These are phyloP conservation scores for Cairina moschata DNA, from an alignment of 2,113 vertebrate species.

Conservation along the genomic window DNA sequence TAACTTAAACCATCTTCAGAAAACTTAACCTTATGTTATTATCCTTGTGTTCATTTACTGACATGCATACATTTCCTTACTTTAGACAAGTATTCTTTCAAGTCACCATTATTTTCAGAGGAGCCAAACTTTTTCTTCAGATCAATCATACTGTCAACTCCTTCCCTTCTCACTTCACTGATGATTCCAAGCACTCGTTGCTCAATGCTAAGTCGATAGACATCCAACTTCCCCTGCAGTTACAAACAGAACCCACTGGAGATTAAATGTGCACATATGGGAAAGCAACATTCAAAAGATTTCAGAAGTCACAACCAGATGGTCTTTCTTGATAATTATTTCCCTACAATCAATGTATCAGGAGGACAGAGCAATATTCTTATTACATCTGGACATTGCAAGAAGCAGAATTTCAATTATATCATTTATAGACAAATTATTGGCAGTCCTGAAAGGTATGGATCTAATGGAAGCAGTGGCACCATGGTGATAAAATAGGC, in stretches of 20 bases:
- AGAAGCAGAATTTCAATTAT: not conserved
- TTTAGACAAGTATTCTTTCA: constrained; percentile 58
- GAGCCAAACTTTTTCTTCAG: constrained; percentile 77
- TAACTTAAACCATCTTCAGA: not conserved
- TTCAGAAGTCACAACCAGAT: not conserved
- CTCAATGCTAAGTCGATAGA: constrained; percentile 71
- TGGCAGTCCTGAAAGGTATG: not conserved
- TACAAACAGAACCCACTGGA: not conserved
- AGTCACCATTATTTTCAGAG: constrained; percentile 49
- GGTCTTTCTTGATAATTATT: not conserved
- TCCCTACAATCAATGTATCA: not conserved
- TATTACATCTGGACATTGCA: not conserved
- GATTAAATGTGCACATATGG: not conserved
- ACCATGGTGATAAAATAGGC: not conserved
- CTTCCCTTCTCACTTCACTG: constrained; percentile 70
- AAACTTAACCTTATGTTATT: not conserved
- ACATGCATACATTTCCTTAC: constrained; percentile 36
- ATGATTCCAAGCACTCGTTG: constrained; percentile 74
- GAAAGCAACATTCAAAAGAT: not conserved
- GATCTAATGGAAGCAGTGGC: not conserved
- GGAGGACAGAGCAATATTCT: not conserved
- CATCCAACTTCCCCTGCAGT: constrained; percentile 75
- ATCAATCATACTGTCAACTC: constrained; percentile 63
- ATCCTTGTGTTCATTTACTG: not conserved
- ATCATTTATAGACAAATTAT: not conserved